These are phyloP conservation scores for Melieria omissa DNA, from an alignment of 2,888 invertebrate genomes.

Conservation along the genomic window DNA sequence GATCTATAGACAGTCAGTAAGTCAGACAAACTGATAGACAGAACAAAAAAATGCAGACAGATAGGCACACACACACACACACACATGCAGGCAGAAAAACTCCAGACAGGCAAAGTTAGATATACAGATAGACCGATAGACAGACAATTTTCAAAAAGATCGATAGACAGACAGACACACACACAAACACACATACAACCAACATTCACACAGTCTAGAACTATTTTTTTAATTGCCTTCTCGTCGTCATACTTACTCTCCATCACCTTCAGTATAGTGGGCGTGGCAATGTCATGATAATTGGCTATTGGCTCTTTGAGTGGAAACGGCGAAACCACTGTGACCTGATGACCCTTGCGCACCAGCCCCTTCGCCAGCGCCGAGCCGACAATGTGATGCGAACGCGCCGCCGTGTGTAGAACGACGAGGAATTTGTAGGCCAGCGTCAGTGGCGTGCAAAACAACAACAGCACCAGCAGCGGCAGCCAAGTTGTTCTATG, in stretches of 20 bases:
- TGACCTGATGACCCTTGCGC: constrained; percentile 63
- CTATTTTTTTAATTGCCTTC: too few species aligned
- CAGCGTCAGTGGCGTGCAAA: neutral
- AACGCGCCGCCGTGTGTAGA: constrained; percentile 52
- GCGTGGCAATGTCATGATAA: constrained; percentile 50
- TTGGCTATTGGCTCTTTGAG: constrained; percentile 57
- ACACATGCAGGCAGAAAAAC: too few species aligned
- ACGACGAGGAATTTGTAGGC: constrained; percentile 53
- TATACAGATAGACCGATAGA: too few species aligned
- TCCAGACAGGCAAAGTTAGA: too few species aligned
- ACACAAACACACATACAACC: too few species aligned
- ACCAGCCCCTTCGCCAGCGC: constrained; percentile 62
- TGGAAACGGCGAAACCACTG: constrained; percentile 59
- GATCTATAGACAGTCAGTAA: too few species aligned
- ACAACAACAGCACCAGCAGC: neutral
- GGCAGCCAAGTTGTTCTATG: neutral
- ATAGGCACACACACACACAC: too few species aligned
- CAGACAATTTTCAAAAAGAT: too few species aligned
- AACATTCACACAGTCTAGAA: too few species aligned
- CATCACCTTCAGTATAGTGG: constrained; percentile 24
- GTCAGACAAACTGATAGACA: too few species aligned
- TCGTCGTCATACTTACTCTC: constrained; percentile 28
- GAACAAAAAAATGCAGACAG: too few species aligned
- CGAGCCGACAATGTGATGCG: constrained; percentile 61
- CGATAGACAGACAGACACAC: too few species aligned